Evolutionary conservation across 2,113 vertebrate genomes (phyloP), one percentile per base, ranked within the genome.

Genomic region (Fukomys damarensis): DNA sequence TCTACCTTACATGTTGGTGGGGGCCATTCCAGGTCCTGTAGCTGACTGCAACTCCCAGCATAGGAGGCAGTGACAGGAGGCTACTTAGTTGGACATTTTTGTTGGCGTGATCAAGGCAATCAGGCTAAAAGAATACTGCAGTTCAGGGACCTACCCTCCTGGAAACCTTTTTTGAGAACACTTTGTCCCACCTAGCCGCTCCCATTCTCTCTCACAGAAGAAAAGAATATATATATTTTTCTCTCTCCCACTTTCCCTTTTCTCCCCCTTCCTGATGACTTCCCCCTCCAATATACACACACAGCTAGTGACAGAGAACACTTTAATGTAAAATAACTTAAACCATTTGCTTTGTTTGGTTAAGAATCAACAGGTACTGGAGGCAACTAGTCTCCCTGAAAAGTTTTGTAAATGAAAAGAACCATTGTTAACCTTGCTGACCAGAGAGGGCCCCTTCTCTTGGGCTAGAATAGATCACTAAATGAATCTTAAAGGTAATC

Each of bases 251-350:
- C 17, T 14, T 41, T 52, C 10, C 8, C 76, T 52, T 35, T 79
- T 28, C 35, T 10, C 13, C 30, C 32, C 24, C 5, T 4, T 19
- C 76, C 17, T 16, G 3, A 1, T 13, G 3, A 10, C 11, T 13
- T 19, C 46, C 16, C 16, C 30, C 16, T 2, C 74, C 24, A 38
- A 41, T 22, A 26, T 38, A 46, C 24, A 76, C 26, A 76, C 41
- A 76, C 38, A 72, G n/a, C 43, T 52, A 92, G 66, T 26, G 30
- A 66, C n/a, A 26, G 12, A 43, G 14, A 52, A 32, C 20, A 81
- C 35, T 30, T 86, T 96, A n/a, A n/a, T n/a, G n/a, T n/a, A n/a
- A n/a, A n/a, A n/a, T n/a, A n/a, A n/a, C n/a, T n/a, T n/a, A n/a
- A n/a, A n/a, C n/a, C n/a, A n/a, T n/a, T n/a, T n/a, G n/a, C n/a